Conservation (phyloP, 2,797 vertebrate species). For the Antrozous pallidus region DNA sequence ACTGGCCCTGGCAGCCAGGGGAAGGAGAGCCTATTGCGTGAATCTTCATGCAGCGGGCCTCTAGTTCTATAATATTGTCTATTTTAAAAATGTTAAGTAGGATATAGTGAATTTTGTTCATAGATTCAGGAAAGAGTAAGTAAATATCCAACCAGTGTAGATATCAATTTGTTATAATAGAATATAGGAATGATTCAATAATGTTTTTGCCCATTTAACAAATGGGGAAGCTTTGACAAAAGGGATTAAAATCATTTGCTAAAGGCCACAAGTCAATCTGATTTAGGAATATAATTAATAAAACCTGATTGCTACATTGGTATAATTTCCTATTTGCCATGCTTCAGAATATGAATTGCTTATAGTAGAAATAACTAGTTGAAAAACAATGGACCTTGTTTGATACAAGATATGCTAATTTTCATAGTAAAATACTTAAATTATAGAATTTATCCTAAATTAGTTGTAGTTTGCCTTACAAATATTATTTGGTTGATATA, state of each 20-base stretch:
- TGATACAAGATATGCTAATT: not conserved
- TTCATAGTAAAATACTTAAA: not conserved
- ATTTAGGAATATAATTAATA: not conserved
- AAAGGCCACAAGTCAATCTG: not conserved
- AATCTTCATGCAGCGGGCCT: too few species aligned
- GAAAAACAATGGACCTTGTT: not conserved
- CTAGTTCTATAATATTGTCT: not conserved
- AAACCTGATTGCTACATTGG: not conserved
- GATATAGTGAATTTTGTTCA: not conserved
- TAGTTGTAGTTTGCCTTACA: not conserved
- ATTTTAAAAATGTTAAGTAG: not conserved
- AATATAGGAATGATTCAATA: not conserved
- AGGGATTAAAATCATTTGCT: not conserved
- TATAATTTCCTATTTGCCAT: not conserved
- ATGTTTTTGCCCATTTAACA: not conserved
- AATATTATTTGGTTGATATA: not conserved
- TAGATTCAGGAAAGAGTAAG: not conserved
- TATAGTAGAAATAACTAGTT: not conserved
- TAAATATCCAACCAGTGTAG: not conserved
- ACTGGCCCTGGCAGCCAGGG: too few species aligned
- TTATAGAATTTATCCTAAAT: not conserved
- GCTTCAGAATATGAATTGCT: not conserved
- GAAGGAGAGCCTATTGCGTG: too few species aligned
- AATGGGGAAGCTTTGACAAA: not conserved
- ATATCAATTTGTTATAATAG: not conserved